Conservation (phyloP, 2,113 vertebrate genomes). For the Indicator maculatus region DNA sequence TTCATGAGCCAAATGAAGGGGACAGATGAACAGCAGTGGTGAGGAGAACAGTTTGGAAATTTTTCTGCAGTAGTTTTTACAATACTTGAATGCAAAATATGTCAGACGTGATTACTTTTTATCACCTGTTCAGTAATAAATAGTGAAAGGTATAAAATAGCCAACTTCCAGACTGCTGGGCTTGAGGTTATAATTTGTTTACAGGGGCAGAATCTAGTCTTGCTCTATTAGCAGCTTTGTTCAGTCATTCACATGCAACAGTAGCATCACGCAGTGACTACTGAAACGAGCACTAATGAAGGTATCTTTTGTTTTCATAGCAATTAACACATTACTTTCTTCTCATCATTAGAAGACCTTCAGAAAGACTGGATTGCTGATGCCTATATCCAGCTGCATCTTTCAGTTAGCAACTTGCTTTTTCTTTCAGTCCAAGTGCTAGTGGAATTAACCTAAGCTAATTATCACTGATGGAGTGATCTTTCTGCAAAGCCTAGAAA, state of each 20-base stretch:
- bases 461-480: conserved; percentile 1
- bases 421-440: not conserved
- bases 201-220: not conserved
- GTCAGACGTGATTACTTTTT: not conserved
- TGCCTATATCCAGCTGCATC: not conserved
- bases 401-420: not conserved
- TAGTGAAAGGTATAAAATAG: not conserved
- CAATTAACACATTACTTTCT: not conserved
- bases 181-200: not conserved
- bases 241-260: not conserved
- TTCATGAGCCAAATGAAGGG: not conserved
- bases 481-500: not conserved
- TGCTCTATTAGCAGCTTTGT: not conserved
- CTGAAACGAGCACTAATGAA: not conserved
- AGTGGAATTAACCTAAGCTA: not conserved
- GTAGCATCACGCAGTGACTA: not conserved
- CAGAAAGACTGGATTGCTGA: not conserved
- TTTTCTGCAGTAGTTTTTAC: not conserved
- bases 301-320: not conserved
- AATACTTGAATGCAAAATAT: not conserved
- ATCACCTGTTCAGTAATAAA: not conserved
- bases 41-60: not conserved
- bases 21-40: not conserved
- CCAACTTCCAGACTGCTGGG: not conserved
- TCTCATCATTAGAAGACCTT: not conserved